These are phyloP conservation scores for Ceriagrion tenellum DNA, from an alignment of 2,888 invertebrate genomes.

Conservation along the genomic window DNA sequence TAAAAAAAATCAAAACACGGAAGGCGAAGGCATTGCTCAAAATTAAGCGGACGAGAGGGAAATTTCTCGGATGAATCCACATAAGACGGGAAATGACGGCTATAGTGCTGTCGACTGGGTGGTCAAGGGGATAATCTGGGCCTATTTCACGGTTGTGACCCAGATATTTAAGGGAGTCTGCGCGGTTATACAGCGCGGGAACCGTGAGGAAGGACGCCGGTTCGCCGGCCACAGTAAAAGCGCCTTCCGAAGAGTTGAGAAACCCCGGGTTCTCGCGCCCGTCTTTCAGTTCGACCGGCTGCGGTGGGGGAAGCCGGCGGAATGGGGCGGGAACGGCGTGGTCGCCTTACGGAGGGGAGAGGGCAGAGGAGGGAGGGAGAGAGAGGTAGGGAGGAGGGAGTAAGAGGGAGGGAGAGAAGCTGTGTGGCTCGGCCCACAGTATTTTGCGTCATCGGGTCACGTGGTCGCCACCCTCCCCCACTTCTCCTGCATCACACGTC, in stretches of 20 bases:
- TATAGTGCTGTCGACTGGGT: neutral
- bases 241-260: neutral
- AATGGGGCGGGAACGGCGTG: slow-evolving; percentile 54
- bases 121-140: too few relatives aligned
- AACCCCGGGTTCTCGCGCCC: neutral
- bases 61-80: neutral
- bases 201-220: neutral
- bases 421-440: slow-evolving; percentile 63
- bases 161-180: too few relatives aligned
- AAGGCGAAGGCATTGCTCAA: too few relatives aligned
- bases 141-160: neutral
- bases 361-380: neutral
- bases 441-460: slow-evolving; percentile 65
- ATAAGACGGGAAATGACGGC: neutral
- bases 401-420: neutral
- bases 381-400: neutral
- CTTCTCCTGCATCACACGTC: neutral
- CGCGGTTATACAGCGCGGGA: neutral
- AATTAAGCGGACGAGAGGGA: neutral
- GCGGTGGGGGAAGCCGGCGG: slow-evolving; percentile 53
- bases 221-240: neutral
- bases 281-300: slow-evolving; percentile 17
- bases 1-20: too few relatives aligned
- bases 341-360: neutral
- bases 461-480: neutral